Base-by-base conservation (phyloP, 2,888 invertebrate species). In the Eupeodes luniger region DNA sequence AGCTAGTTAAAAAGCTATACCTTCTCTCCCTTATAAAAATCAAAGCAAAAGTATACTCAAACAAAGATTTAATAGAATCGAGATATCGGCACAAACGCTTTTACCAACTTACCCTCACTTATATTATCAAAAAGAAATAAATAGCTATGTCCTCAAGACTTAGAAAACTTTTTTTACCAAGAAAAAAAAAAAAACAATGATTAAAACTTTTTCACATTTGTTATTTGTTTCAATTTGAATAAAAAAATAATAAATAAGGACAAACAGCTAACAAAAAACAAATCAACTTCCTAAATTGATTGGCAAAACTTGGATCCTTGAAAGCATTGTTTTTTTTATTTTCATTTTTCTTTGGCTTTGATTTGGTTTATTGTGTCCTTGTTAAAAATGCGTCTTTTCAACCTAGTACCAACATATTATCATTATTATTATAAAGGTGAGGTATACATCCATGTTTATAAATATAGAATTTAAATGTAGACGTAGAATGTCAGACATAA, bases 161-260 rank as follows among this genome's bases (percentile, higher is more conserved):
- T 36, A 36, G 14, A 11, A 53, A 62, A 61, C 10, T 53, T 36
- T 36, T 36, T 5, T 53, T 53, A 40, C 40, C 5, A 40, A 40
- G 1, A 36, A 36, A 36, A 36, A 40, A 40, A 40, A 40, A 40
- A 40, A 69, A 69, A 51, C 67, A 69, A 69, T 69, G 51, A 53
- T 69, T 36, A 36, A 53, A 69, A 69, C 67, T 69, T 69, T 69
- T 69, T 51, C 67, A 53, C 67, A 69, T 69, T 69, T 69, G 51
- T 69, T 69, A 53, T 53, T 51, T 69, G 10, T 69, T 7, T 69
- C 16, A 51, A 69, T 69, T 36, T 69, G 67, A 49, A 67, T 67
- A 67, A 67, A 67, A 67, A 10, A 34, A n/a, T 34, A 67, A 67
- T 67, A 67, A 67, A 67, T 40, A 40, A 34, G n/a, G 14, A 49